Percentiles rank a stretch among this genome's conserved stretches.
These are phyloP conservation scores for Drosophila arizonae DNA, from an alignment of 1,140 invertebrate species.

Conservation along the genomic window DNA sequence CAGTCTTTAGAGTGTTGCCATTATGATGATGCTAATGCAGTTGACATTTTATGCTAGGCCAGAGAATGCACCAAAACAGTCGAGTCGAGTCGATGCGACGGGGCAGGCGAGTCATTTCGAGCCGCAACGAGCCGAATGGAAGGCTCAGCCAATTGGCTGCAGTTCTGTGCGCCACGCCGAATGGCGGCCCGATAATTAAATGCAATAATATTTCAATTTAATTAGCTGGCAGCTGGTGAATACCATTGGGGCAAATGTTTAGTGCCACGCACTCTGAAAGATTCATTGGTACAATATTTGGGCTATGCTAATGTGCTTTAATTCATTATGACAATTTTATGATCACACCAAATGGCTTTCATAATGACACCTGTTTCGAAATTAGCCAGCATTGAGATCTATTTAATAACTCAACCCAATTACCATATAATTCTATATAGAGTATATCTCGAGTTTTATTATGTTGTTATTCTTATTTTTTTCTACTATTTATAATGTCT, in stretches of 20 bases:
- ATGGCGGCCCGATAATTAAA: constrained; percentile 57
- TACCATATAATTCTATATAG: too few relatives aligned
- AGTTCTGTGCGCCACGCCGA: constrained; percentile 13
- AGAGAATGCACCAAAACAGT: constrained; percentile 37
- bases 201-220: constrained; percentile 74
- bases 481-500: too few relatives aligned
- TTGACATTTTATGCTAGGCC: constrained; percentile 69
- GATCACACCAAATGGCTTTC: constrained; percentile 7
- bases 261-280: constrained; percentile 50
- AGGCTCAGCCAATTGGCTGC: constrained; percentile 9
- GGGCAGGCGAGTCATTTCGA: too few relatives aligned
- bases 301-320: constrained; percentile 37
- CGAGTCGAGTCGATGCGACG: not conserved
- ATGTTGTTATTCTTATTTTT: too few relatives aligned
- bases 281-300: constrained; percentile 67
- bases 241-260: constrained; percentile 44
- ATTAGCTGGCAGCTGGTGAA: constrained; percentile 68
- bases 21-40: constrained; percentile 75
- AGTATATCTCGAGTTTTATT: too few relatives aligned
- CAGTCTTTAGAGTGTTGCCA: constrained; percentile 60
- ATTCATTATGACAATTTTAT: constrained; percentile 46
- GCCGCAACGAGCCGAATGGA: constrained; percentile 8
- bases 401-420: not conserved
- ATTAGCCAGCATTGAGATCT: not conserved
- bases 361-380: constrained; percentile 5